phyloP scores from a whole-genome alignment of 2,113 vertebrate genomes.

The Amblyornis subalaris region DNA sequence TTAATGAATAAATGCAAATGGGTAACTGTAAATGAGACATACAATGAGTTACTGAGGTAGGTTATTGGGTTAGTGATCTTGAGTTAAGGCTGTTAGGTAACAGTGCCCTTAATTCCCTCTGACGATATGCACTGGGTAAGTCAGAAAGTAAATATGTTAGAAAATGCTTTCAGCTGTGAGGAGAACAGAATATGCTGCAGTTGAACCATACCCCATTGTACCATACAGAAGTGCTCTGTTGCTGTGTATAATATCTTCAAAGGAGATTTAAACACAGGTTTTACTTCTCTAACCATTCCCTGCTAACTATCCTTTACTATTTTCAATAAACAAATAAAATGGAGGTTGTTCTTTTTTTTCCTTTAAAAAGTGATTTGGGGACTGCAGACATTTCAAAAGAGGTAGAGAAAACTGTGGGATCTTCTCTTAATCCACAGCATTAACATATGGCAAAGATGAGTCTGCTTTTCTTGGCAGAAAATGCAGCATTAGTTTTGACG shows the following conservation, averaged over 20 bases:
- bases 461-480: constrained; percentile 6
- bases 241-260: not conserved
- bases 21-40: not conserved
- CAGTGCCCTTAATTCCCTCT: not conserved
- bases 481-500: not conserved
- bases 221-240: not conserved
- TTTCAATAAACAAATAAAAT: not conserved
- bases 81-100: not conserved
- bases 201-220: not conserved
- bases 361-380: not conserved
- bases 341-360: not conserved
- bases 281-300: not conserved
- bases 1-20: not conserved
- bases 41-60: not conserved
- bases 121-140: not conserved
- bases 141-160: not conserved
- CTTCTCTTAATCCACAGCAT: not conserved
- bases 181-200: not conserved
- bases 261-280: not conserved
- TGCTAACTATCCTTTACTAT: not conserved
- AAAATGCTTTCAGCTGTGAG: not conserved
- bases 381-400: not conserved
- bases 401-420: not conserved
- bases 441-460: not conserved
- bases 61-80: not conserved